Evolutionary conservation across 2,797 vertebrate species (phyloP).

Genomic region (Heterohyrax brucei): DNA sequence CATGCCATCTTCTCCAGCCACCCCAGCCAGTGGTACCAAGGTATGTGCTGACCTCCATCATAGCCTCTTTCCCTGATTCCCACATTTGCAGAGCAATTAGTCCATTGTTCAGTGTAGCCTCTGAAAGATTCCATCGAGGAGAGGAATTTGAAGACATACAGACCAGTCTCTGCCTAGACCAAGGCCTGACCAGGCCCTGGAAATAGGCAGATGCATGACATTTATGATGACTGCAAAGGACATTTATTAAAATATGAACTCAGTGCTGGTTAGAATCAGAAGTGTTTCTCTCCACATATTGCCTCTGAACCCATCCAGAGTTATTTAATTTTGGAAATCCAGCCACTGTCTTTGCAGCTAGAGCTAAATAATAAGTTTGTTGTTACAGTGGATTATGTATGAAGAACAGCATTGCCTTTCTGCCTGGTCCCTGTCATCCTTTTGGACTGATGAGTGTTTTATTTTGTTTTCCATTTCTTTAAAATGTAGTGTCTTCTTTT

Average conservation of each 20-base stretch:
- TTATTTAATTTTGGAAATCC: constrained; percentile 35
- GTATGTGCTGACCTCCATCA: constrained; percentile 88
- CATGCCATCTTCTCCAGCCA: constrained; percentile 96
- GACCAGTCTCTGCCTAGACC: neutral
- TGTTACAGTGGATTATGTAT: neutral
- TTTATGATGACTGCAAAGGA: neutral
- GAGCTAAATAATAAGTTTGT: neutral
- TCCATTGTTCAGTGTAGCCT: neutral
- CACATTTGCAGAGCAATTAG: neutral
- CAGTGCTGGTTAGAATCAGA: neutral
- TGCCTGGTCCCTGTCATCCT: constrained; percentile 83
- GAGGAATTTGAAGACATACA: neutral
- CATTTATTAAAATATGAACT: constrained; percentile 45
- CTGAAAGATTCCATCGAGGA: constrained; percentile 24
- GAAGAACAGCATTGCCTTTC: constrained; percentile 79
- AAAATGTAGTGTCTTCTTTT: constrained; percentile 88
- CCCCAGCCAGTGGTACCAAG: constrained; percentile 96
- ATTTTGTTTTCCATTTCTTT: constrained; percentile 87
- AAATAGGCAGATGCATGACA: neutral
- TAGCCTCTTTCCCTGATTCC: neutral
- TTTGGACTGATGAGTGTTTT: constrained; percentile 61
- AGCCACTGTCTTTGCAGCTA: neutral
- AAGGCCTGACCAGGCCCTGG: neutral
- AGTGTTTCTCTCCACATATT: neutral
- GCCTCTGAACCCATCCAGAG: neutral